Evolutionary conservation across 2,888 invertebrate genomes (phyloP), one percentile per base, ranked within the genome.

Genomic region (Agrochola lota): DNA sequence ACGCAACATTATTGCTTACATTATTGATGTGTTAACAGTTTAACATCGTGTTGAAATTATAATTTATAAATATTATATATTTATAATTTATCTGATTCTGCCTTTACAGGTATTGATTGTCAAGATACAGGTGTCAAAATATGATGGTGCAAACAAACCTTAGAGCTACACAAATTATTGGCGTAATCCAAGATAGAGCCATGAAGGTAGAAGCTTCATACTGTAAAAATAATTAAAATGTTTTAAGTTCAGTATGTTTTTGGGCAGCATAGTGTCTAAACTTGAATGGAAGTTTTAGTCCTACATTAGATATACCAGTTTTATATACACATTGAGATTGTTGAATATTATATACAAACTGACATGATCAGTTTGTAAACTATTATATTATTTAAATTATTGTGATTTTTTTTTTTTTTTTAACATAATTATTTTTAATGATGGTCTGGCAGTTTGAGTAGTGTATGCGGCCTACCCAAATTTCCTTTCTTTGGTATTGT

Each of bases 31-130:
- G 69, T 68, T 64, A 74, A 74, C 81, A 81, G 69, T 69, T 70
- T 74, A 66, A 85, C 74, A 74, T 62, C 69, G 35, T 66, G 81
- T 85, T 85, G 63, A 66, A 85, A 74, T 85, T 57, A 66, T 81
- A 59, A n/a, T n/a, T n/a, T n/a, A n/a, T n/a, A n/a, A n/a, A n/a
- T n/a, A n/a, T n/a, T n/a, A n/a, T n/a, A 79, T 66, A 78, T 70
- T 63, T 81, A 74, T 84, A 40, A 80, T 57, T 84, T 85, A 81
- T 81, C 64, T 74, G 60, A 81, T 70, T 60, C 52, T 70, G 71
- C 59, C 9, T 52, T 30, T 66, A 60, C 52, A 46, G 8, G 30
- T 67, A 55, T 83, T 77, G 46, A 66, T 66, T 66, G 15, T 46
- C 59, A 67, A 66, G 78, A n/a, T 62, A 67, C 49, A 80, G 63